Evolutionary conservation across 1,140 invertebrate species (phyloP), one percentile per base, ranked within the genome.

Genomic region (Phocides pigmalion): DNA sequence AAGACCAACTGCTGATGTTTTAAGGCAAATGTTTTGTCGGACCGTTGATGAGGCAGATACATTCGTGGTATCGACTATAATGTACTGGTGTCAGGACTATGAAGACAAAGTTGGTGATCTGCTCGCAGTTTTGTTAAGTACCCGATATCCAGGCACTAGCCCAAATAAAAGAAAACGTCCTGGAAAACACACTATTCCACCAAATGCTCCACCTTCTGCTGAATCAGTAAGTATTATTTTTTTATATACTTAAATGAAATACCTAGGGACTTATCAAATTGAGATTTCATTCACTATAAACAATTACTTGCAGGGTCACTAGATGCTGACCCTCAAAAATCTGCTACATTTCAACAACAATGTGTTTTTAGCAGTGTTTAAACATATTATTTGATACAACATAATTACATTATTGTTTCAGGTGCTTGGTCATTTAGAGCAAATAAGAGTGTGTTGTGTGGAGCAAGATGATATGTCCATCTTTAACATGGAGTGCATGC

Each of bases 31-130:
- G 64, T 94, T 99, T 67, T 95, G 95, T 64, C 93, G 98, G 62
- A 94, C 96, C 79, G 93, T 95, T 47, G 95, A 96, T 82, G 94
- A 93, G 53, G 94, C 95, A 41, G 96, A 97, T 87, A 93, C 94
- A 59, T 98, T 98, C 92, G 96, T 97, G 14, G 96, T 98, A 15
- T 97, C 97, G 1, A 95, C 97, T 1, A 91, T 99, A 50, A 97
- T 97, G 83, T 97, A 97, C 86, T 99, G 98, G 98, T 97, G 97
- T 83, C 95, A 97, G 71, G 96, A 97, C 72, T 96, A 97, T 84
- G 96, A 98, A 74, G 97, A 98, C 62, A 97, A 97, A 87, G 93
- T 98, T 44, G 97, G 95, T 6, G 97, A 98, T 88, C 90, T 98
- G 42, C 94, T 98, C 37, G 95, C 95, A 37, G 94, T 94, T 73